A percentile compares a stretch with the other conserved stretches of the same genome.
phyloP scores from a whole-genome alignment of 2,888 invertebrate species.

The Spisula solida region DNA sequence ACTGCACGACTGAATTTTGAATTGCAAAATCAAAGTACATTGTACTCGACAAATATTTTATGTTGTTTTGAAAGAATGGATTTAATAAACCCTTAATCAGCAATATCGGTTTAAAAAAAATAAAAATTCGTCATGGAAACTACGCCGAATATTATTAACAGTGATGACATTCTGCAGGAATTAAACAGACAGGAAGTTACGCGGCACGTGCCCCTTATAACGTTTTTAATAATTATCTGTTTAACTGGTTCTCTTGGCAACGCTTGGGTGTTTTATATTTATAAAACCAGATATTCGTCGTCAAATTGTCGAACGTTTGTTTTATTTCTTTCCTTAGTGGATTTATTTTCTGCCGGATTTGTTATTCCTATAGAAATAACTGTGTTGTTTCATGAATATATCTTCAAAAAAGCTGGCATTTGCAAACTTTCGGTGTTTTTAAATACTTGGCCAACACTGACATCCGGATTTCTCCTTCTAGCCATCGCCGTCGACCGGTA shows the following conservation, averaged over 20 bases:
- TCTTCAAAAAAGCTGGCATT: slow-evolving; percentile 53
- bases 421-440: slow-evolving; percentile 70
- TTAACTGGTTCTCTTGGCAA: slow-evolving; percentile 68
- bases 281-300: slow-evolving; percentile 67
- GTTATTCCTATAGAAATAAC: slow-evolving; percentile 72
- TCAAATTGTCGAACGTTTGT: slow-evolving; percentile 73
- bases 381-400: slow-evolving; percentile 62
- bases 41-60: too few relatives aligned
- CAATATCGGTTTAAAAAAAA: too few relatives aligned
- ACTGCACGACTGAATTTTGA: too few relatives aligned
- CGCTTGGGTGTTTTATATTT: slow-evolving; percentile 68
- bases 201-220: slow-evolving; percentile 67
- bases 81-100: too few relatives aligned
- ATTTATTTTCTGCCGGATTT: slow-evolving; percentile 64
- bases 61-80: too few relatives aligned
- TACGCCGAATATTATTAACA: neutral
- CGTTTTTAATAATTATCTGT: slow-evolving; percentile 59
- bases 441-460: slow-evolving; percentile 68
- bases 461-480: slow-evolving; percentile 66
- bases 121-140: neutral
- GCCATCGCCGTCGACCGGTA: slow-evolving; percentile 75
- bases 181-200: slow-evolving; percentile 65
- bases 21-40: too few relatives aligned
- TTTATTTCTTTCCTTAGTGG: slow-evolving; percentile 66
- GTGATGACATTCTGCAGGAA: slow-evolving; percentile 33